These are phyloP conservation scores for Neogobius melanostomus DNA, from an alignment of 2,113 vertebrate species.

Conservation along the genomic window DNA sequence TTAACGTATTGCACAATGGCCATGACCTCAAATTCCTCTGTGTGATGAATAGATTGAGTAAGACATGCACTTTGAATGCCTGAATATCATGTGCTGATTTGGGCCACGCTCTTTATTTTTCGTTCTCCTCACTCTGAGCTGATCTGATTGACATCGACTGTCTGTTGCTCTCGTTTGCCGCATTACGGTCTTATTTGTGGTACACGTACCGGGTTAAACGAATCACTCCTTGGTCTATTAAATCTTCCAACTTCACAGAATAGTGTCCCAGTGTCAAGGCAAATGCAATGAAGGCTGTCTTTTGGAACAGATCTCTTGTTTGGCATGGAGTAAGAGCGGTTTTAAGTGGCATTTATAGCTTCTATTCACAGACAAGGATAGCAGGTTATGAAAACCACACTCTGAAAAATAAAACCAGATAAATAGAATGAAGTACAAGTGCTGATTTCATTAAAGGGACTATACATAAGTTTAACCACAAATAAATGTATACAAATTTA, in stretches of 20 bases:
- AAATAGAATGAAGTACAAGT: too few relatives aligned
- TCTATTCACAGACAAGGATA: not conserved
- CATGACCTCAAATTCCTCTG: not conserved
- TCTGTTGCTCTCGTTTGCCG: slow-evolving; percentile 32
- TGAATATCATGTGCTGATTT: slow-evolving; percentile 16
- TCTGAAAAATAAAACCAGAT: too few relatives aligned
- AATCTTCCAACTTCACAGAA: slow-evolving; percentile 48
- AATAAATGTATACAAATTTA: too few relatives aligned
- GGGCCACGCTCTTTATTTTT: slow-evolving; percentile 48
- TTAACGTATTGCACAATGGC: not conserved
- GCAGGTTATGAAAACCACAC: not conserved
- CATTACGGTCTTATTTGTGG: slow-evolving; percentile 39
- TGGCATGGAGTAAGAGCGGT: not conserved
- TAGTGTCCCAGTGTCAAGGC: slow-evolving; percentile 26
- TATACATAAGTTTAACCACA: too few relatives aligned
- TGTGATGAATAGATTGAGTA: slow-evolving; percentile 11
- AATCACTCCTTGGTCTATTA: slow-evolving; percentile 56
- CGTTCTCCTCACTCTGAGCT: slow-evolving; percentile 15
- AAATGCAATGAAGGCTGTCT: slow-evolving; percentile 37
- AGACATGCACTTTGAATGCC: slow-evolving; percentile 22
- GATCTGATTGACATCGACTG: slow-evolving; percentile 65
- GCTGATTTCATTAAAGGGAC: too few relatives aligned
- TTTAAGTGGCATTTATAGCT: not conserved
- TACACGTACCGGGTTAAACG: slow-evolving; percentile 47
- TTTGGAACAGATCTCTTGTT: slow-evolving; percentile 22